A percentile compares a stretch with the other conserved stretches of the same genome.
These are phyloP conservation scores for Nannoperca obscura DNA, from an alignment of 2,797 vertebrate genomes.

Conservation along the genomic window DNA sequence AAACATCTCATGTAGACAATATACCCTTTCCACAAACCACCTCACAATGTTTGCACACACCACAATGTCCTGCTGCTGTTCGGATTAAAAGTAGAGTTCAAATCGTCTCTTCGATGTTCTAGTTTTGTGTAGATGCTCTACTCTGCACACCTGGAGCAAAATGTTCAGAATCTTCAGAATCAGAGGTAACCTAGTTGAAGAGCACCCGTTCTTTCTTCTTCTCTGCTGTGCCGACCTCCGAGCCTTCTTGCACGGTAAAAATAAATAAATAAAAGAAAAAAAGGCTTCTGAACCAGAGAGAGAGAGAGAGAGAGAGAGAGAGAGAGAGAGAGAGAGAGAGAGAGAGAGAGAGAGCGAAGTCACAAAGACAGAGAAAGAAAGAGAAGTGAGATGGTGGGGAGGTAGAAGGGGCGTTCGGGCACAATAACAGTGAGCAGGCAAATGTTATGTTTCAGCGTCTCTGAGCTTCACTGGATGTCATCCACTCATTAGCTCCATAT, in stretches of 20 bases:
- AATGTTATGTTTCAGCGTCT: constrained; percentile 66
- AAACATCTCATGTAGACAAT: constrained; percentile 50
- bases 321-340: neutral
- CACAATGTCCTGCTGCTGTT: constrained; percentile 61
- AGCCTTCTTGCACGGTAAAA: constrained; percentile 17
- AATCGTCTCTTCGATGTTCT: constrained; percentile 70
- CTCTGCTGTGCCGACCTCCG: constrained; percentile 42
- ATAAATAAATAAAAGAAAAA: neutral
- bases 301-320: constrained; percentile 8
- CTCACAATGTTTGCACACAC: constrained; percentile 47
- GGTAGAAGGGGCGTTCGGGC: constrained; percentile 29
- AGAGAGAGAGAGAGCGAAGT: constrained; percentile 17
- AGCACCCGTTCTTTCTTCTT: constrained; percentile 26
- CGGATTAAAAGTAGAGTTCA: constrained; percentile 58
- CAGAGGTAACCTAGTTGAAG: constrained; percentile 39
- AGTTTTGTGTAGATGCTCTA: constrained; percentile 64
- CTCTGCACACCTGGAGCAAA: constrained; percentile 40
- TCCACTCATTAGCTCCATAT: constrained; percentile 78
- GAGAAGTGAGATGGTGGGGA: constrained; percentile 28
- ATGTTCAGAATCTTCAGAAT: constrained; percentile 38
- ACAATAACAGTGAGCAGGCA: constrained; percentile 59
- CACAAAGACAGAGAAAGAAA: neutral
- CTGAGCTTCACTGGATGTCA: constrained; percentile 74
- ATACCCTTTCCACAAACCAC: constrained; percentile 41
- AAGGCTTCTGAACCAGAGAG: constrained; percentile 20